phyloP scores from a whole-genome alignment of 2,113 vertebrate species.

The Sapajus apella region DNA sequence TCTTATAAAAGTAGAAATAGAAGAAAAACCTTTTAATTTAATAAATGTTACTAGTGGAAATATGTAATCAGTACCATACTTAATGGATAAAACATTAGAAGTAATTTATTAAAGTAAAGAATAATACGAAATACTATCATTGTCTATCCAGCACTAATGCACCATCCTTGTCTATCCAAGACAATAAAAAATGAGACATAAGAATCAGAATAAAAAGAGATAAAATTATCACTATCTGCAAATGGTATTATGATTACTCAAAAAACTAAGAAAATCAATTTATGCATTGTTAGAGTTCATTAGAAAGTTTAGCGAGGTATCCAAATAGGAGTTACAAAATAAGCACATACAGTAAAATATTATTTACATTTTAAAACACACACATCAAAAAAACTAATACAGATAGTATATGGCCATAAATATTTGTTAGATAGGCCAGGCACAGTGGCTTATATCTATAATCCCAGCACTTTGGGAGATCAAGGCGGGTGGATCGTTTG shows the following conservation, averaged over 20 bases:
- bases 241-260: not conserved
- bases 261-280: slow-evolving; percentile 5
- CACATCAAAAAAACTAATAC: not conserved
- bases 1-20: slow-evolving; percentile 21
- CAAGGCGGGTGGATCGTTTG: too few species aligned
- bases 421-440: not conserved
- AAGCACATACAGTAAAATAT: not conserved
- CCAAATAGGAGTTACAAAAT: not conserved
- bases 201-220: not conserved
- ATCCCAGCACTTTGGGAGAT: too few species aligned
- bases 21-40: not conserved
- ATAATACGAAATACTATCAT: not conserved
- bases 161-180: not conserved
- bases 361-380: slow-evolving; percentile 36
- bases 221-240: slow-evolving; percentile 15
- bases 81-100: slow-evolving; percentile 18
- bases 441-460: too few species aligned
- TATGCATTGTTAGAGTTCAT: not conserved
- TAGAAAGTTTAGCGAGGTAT: not conserved
- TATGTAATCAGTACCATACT: not conserved
- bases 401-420: not conserved
- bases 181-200: not conserved
- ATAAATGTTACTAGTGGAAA: not conserved
- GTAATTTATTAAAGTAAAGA: not conserved
- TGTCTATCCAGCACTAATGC: not conserved